Conservation (phyloP, 64 coral and sea anemone genomes). For the Acropora yongei region DNA sequence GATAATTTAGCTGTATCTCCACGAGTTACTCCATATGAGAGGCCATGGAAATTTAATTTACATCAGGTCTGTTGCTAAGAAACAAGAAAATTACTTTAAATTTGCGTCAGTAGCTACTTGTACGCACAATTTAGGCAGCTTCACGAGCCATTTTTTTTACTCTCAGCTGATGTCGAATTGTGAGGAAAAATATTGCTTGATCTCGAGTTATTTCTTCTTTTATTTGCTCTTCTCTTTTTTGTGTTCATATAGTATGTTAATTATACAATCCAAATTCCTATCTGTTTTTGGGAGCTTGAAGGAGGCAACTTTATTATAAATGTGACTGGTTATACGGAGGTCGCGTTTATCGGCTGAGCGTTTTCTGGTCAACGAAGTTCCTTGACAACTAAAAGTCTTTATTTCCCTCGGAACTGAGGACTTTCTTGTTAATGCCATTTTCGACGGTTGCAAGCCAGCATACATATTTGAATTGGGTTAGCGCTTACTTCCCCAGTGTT, state of each 20-base stretch:
- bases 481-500: not conserved
- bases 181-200: too few species aligned
- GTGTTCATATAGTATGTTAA: too few species aligned
- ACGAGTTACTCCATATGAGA: not conserved
- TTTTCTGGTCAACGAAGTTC: not conserved
- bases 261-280: too few species aligned
- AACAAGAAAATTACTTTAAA: not conserved
- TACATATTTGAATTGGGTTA: too few species aligned
- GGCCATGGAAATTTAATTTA: slow-evolving; percentile 36
- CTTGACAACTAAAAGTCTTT: not conserved
- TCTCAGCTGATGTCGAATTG: too few species aligned
- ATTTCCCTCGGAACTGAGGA: too few species aligned
- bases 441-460: too few species aligned
- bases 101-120: not conserved
- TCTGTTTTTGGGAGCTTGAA: too few species aligned
- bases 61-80: not conserved
- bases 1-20: slow-evolving; percentile 68
- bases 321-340: not conserved
- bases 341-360: not conserved
- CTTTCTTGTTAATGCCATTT: too few species aligned
- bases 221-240: too few species aligned
- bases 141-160: not conserved
- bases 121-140: not conserved
- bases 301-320: too few species aligned
- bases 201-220: too few species aligned